These are phyloP conservation scores for Microctonus hyperodae DNA, from an alignment of 2,888 invertebrate species.

Conservation along the genomic window DNA sequence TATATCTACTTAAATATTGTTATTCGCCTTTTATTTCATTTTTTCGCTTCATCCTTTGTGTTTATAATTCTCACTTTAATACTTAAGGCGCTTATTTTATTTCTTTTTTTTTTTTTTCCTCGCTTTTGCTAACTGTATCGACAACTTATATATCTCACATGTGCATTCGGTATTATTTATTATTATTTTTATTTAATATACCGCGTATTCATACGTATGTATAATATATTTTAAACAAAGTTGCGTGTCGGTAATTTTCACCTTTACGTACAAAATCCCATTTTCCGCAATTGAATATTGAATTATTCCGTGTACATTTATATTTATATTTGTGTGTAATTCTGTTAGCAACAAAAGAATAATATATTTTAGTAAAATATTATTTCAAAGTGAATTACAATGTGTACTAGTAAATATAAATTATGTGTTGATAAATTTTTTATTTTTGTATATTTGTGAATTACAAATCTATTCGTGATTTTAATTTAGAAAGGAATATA, in stretches of 20 bases:
- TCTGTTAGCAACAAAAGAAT: too few relatives aligned
- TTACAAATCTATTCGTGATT: too few relatives aligned
- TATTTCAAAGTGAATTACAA: neutral
- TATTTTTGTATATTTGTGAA: neutral
- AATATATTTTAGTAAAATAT: neutral
- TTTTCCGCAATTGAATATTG: constrained; percentile 1
- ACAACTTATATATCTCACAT: too few relatives aligned
- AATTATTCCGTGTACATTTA: neutral
- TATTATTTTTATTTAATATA: constrained; percentile 3
- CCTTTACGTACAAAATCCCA: neutral
- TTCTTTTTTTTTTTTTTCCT: too few relatives aligned
- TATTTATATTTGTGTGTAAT: neutral
- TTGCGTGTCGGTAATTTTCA: constrained; percentile 6
- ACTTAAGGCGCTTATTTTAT: constrained; percentile 1
- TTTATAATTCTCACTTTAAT: neutral
- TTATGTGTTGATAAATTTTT: neutral
- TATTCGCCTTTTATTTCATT: constrained; percentile 36
- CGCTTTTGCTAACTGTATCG: constrained; percentile 7
- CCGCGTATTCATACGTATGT: neutral
- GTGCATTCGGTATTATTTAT: constrained; percentile 15
- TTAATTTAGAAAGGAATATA: too few relatives aligned
- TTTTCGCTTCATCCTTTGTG: constrained; percentile 26
- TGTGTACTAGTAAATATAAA: neutral
- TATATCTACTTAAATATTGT: neutral
- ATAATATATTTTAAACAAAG: neutral